Percentiles rank a stretch among this genome's conserved stretches.
Conservation (phyloP, 1,140 invertebrate genomes). For the Drosophila nasuta region DNA sequence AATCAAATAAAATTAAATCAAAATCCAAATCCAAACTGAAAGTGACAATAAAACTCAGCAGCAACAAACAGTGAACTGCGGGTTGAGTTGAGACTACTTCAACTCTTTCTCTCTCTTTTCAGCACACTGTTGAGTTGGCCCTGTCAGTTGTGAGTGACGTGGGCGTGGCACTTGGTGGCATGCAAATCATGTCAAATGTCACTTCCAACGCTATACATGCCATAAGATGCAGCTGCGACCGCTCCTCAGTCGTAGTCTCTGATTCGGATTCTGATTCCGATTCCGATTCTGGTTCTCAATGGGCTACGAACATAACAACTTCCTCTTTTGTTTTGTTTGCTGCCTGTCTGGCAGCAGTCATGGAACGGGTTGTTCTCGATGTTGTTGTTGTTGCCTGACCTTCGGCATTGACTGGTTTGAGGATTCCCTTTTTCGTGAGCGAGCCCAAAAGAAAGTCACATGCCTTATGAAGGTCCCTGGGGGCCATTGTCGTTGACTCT, state of each 20-base stretch:
- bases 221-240: conserved; percentile 59
- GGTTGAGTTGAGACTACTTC: conserved; percentile 9
- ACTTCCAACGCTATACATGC: conserved; percentile 51
- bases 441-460: conserved; percentile 23
- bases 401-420: conserved; percentile 53
- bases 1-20: conserved; percentile 55
- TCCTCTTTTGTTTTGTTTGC: conserved; percentile 41
- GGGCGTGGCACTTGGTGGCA: conserved; percentile 80
- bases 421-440: conserved; percentile 21
- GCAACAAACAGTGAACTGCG: conserved; percentile 17
- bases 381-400: conserved; percentile 51
- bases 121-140: background rate
- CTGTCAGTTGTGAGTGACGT: conserved; percentile 62
- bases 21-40: conserved; percentile 61
- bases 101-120: conserved; percentile 30
- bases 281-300: conserved; percentile 21
- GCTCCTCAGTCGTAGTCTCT: conserved; percentile 1
- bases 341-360: too few species aligned
- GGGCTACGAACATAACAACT: conserved; percentile 30
- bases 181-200: conserved; percentile 83
- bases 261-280: background rate
- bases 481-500: conserved; percentile 20
- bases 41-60: conserved; percentile 78
- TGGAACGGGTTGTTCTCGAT: conserved; percentile 40
- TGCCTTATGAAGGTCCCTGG: conserved; percentile 5